Base-by-base conservation (phyloP, 1,140 invertebrate genomes). In the Camponotus pennsylvanicus region DNA sequence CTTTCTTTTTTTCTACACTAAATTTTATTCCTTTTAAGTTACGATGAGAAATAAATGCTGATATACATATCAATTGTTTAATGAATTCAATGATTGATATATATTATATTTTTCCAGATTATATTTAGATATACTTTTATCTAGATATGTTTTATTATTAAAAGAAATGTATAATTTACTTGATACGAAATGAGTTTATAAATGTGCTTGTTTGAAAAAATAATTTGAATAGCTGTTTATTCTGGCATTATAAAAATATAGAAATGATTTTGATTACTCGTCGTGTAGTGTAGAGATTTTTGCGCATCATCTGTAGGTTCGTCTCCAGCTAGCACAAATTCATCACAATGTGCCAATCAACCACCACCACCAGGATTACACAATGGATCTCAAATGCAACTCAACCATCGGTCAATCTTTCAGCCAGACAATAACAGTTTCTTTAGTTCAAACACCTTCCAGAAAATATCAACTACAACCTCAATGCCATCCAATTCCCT, bases 391-490 rank as follows among this genome's bases (percentile, higher is more conserved):
- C 94, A 95, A 90, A 91, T 93, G 86, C 94, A 93, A 86, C 91
- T 95, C 67, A 95, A 93, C 89, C 94, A 95, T 89, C 93, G 94
- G 83, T 95, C 95, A 57, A 94, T 96, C 89, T 95, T 96, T 93
- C 95, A 96, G 91, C 93, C 94, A 70, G 95, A 96, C 92, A 96
- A 96, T 93, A 96, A 96, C 90, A 96, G 95, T 91, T 96, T 96
- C 92, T 96, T 96, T 92, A 96, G 95, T 89, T 95, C 95, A 27
- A 95, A 96, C 83, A 95, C 92, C 86, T 96, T 96, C 90, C 95
- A 95, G 85, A 96, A 96, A 95, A 93, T 95, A 86, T 90, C 95
- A 67, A 94, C 93, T 52, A 92, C 92, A 66, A 91, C 91, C 61
- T 91, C 93, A 69, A 84, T 89, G 40, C 92, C 93, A 90, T 85